These are phyloP conservation scores for Muscicapa comitata DNA, from an alignment of 2,797 vertebrate species.

Conservation along the genomic window DNA sequence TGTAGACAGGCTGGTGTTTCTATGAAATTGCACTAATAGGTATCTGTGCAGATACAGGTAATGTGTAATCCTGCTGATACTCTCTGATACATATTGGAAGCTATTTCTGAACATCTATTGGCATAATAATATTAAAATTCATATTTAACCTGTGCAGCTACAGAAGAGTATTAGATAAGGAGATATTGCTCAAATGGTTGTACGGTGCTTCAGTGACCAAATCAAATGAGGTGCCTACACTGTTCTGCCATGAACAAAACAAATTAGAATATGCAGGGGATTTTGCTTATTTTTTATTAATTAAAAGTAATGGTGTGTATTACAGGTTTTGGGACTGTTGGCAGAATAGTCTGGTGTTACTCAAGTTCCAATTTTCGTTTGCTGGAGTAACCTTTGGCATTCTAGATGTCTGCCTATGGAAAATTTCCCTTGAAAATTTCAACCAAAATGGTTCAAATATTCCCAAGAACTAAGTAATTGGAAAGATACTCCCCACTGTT, in stretches of 20 bases:
- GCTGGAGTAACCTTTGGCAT: not conserved
- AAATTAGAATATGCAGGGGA: not conserved
- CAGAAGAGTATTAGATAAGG: not conserved
- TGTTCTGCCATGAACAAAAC: not conserved
- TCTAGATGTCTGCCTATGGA: not conserved
- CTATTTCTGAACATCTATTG: not conserved
- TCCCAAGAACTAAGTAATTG: not conserved
- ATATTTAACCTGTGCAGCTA: not conserved
- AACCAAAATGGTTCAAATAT: not conserved
- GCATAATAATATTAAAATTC: not conserved
- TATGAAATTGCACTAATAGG: not conserved
- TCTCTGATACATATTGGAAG: not conserved
- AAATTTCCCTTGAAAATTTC: not conserved
- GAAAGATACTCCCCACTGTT: not conserved
- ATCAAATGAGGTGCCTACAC: not conserved
- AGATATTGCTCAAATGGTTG: not conserved
- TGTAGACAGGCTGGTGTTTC: not conserved
- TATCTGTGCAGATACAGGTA: not conserved
- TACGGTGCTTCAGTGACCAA: not conserved
- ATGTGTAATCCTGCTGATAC: not conserved
- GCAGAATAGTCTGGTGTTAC: not conserved
- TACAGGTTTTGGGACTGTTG: not conserved
- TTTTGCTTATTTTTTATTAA: not conserved
- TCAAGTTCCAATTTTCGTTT: not conserved
- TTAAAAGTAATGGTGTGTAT: fast-evolving